Evolutionary conservation across 2,113 vertebrate genomes (phyloP).

Genomic region (Pelmatolapia mariae): DNA sequence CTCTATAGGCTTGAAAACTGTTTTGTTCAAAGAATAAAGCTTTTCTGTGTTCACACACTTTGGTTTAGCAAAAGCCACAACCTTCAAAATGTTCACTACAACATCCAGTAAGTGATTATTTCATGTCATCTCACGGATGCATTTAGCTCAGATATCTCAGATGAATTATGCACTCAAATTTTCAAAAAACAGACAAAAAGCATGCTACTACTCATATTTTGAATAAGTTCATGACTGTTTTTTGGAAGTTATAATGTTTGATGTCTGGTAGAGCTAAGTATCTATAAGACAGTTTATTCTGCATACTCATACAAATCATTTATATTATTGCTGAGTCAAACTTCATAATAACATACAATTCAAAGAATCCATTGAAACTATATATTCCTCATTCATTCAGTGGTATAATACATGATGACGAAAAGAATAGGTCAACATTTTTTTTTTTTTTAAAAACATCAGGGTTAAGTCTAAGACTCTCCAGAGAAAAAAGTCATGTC

Average conservation of each 20-base stretch:
- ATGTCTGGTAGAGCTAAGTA: not conserved
- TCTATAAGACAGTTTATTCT: not conserved
- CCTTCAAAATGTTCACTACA: not conserved
- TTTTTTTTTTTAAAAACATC: not conserved
- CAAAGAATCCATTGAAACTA: not conserved
- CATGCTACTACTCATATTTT: too few relatives aligned
- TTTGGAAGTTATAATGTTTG: not conserved
- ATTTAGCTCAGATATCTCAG: too few relatives aligned
- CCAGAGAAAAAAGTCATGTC: not conserved
- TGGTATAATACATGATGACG: not conserved
- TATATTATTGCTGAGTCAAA: not conserved
- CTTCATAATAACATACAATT: not conserved
- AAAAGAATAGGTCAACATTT: not conserved
- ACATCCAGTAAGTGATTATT: not conserved
- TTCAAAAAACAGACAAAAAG: too few relatives aligned
- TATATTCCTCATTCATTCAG: not conserved
- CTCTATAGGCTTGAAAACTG: not conserved
- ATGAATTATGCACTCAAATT: too few relatives aligned
- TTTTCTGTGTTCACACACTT: not conserved
- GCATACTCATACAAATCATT: not conserved
- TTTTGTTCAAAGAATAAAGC: not conserved
- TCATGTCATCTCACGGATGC: not conserved
- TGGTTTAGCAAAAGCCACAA: not conserved
- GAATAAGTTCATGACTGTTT: not conserved
- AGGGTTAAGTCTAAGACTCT: not conserved